Evolutionary conservation across 2,113 vertebrate species (phyloP).

Genomic region (Marmota monax): DNA sequence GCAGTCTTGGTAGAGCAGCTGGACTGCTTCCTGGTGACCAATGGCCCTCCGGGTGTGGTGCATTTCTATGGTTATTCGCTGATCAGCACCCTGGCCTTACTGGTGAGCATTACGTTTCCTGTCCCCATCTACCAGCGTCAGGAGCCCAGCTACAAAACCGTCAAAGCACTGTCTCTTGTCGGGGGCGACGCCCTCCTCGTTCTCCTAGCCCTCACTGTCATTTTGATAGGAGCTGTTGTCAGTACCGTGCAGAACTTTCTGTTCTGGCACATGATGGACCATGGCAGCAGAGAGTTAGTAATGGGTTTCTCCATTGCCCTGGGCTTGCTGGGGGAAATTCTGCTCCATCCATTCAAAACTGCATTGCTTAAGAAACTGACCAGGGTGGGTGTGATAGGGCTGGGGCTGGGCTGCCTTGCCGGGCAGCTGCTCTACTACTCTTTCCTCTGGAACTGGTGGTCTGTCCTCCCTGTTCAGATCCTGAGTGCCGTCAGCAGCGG

Average conservation of each 20-base stretch:
- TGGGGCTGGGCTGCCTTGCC: conserved; percentile 83
- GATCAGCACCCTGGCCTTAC: conserved; percentile 79
- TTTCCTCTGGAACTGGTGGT: conserved; percentile 91
- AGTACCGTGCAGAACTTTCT: conserved; percentile 91
- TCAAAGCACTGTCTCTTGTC: conserved; percentile 90
- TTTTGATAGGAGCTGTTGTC: conserved; percentile 83
- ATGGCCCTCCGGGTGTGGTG: conserved; percentile 71
- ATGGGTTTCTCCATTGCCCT: conserved; percentile 90
- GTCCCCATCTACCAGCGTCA: conserved; percentile 85
- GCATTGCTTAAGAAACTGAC: conserved; percentile 86
- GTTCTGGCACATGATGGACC: conserved; percentile 94
- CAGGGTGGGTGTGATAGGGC: conserved; percentile 76
- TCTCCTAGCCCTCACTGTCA: conserved; percentile 86
- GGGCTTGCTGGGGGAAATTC: conserved; percentile 87
- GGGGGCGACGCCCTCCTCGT: conserved; percentile 85
- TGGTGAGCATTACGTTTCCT: conserved; percentile 86
- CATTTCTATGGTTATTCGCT: conserved; percentile 90
- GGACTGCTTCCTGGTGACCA: conserved; percentile 81
- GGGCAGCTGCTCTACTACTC: conserved; percentile 93
- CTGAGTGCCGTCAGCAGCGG: conserved; percentile 88
- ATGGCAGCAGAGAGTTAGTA: conserved; percentile 88
- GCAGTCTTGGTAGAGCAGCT: conserved; percentile 88
- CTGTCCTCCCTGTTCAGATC: conserved; percentile 88
- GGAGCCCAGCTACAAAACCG: conserved; percentile 62
- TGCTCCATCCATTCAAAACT: conserved; percentile 83